Percentiles rank a stretch among this genome's conserved stretches.
These are phyloP conservation scores for Pipra filicauda DNA, from an alignment of 2,113 vertebrate genomes.

Conservation along the genomic window DNA sequence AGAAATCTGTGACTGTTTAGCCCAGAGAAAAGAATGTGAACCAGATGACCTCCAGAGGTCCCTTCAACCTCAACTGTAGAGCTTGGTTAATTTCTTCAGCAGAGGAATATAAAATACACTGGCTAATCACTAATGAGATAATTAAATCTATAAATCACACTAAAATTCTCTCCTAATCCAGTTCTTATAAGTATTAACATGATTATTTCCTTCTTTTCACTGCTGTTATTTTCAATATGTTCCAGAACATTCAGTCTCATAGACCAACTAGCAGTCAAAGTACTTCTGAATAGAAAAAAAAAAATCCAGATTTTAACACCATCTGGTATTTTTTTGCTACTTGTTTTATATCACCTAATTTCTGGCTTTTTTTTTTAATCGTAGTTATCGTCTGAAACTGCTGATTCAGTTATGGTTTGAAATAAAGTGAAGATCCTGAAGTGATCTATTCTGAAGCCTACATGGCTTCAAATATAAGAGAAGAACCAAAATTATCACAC, in stretches of 20 bases:
- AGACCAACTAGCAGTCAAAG: neutral
- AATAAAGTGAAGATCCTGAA: neutral
- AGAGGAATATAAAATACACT: neutral
- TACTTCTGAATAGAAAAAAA: neutral
- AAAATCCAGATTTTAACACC: neutral
- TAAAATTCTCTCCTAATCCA: neutral
- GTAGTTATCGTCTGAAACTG: neutral
- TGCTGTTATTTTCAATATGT: neutral
- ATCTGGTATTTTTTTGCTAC: neutral
- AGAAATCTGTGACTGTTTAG: neutral
- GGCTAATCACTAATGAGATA: slow-evolving; percentile 9
- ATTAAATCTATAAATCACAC: slow-evolving; percentile 25
- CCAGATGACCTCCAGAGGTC: neutral
- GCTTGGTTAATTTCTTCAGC: slow-evolving; percentile 4
- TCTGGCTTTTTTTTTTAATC: neutral
- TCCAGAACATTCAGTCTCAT: slow-evolving; percentile 21
- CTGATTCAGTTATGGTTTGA: neutral
- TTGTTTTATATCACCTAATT: neutral
- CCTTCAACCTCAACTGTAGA: neutral
- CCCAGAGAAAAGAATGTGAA: neutral
- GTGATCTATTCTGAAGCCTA: neutral
- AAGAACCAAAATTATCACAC: neutral
- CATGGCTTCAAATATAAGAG: neutral
- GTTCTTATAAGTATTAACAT: neutral
- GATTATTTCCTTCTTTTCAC: slow-evolving; percentile 4